Evolutionary conservation across 2,888 invertebrate genomes (phyloP).

Genomic region (Choristoneura rosaceana): DNA sequence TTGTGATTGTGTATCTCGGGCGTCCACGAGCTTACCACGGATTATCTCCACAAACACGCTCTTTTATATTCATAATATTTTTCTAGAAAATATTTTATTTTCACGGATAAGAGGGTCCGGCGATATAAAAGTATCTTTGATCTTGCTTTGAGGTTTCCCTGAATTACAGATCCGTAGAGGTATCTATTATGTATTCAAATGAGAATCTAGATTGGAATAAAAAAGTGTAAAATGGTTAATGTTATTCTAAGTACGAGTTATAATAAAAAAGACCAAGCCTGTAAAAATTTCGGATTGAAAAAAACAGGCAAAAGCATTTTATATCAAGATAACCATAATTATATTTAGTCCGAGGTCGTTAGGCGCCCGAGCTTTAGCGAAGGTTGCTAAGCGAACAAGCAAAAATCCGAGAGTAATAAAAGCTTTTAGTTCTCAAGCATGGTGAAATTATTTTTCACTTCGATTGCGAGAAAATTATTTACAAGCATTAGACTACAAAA

Average conservation of each 20-base stretch:
- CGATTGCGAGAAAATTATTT: no score
- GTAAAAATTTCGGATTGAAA: background rate
- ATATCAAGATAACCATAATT: no score
- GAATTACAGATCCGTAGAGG: conserved; percentile 26
- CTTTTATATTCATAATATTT: conserved; percentile 76
- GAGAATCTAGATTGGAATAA: conserved; percentile 23
- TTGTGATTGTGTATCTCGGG: conserved; percentile 67
- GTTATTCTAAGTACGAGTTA: background rate
- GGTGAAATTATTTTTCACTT: no score
- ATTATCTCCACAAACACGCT: conserved; percentile 71
- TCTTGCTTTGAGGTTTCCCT: conserved; percentile 50
- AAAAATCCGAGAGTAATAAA: no score
- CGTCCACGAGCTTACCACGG: conserved; percentile 52
- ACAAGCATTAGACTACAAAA: no score
- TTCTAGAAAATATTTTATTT: conserved; percentile 81
- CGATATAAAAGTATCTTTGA: conserved; percentile 65
- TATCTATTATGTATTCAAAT: conserved; percentile 12
- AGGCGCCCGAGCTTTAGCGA: no score
- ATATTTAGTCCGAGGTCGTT: no score
- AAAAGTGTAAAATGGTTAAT: conserved; percentile 14
- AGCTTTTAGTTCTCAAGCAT: no score
- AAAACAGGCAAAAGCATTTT: background rate
- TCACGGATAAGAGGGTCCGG: conserved; percentile 59
- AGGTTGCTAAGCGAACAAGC: no score
- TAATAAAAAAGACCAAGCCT: background rate